Evolutionary conservation across 2,113 vertebrate species (phyloP), one percentile per base, ranked within the genome.

Genomic region (Podarcis cretensis): DNA sequence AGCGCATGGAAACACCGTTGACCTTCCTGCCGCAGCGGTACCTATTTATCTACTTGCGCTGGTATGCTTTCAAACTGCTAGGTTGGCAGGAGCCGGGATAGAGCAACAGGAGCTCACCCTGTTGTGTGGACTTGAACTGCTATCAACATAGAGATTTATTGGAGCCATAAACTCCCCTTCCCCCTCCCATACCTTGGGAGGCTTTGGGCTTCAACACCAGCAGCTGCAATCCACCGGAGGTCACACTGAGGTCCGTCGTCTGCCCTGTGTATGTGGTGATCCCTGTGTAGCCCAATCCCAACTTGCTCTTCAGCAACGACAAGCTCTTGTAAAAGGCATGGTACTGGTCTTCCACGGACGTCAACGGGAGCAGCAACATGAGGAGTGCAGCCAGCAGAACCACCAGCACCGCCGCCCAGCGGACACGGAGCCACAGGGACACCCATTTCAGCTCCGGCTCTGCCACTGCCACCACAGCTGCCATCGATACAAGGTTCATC

Each of bases 201-300:
- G 97, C 97, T 92, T 97, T 98, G 90, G 96, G 91, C 90, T 96
- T 98, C 69, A 96, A 94, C 76, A 98, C 98, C 94, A 98, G 96
- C 66, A 98, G 93, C 81, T 97, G 97, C 0, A 98, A 89, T 0
- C 95, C 97, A 0, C 95, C 95, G 57, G 98, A 97, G 65, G 98
- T 95, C 9, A 98, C 94, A 0, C 98, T 98, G 89, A 99, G 98
- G 76, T 98, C 98, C 0, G 98, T 99, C 3, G 96, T 98, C 0
- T 96, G 97, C 3, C 96, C 97, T 0, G 93, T 48, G 59, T 96
- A 81, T 5, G 90, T 93, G 87, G 90, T 35, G 12, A 92, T 69
- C 0, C 7, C 92, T 0, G 43, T 83, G 88, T 91, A 92, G 88
- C 8, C 80, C 21, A 2, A 87, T 83, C 97, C 98, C 89, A 98